Evolutionary conservation across 2,797 vertebrate genomes (phyloP).

Genomic region (Chanos chanos): DNA sequence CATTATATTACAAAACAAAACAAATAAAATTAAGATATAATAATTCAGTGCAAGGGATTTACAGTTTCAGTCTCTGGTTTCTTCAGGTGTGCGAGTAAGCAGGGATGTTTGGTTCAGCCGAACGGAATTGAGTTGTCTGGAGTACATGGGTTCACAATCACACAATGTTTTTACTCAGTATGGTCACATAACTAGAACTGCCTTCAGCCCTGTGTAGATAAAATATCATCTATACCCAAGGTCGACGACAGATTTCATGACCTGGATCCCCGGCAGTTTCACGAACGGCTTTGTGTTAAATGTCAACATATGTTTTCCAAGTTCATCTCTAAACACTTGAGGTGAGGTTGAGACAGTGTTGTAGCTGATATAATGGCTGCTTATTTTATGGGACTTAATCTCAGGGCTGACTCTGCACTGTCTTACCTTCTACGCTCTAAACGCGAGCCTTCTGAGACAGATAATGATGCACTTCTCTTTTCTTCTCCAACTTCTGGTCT

Average conservation of each 20-base stretch:
- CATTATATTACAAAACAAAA: too few relatives aligned
- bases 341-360: not conserved
- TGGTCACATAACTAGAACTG: not conserved
- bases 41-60: too few relatives aligned
- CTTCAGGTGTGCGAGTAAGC: too few relatives aligned
- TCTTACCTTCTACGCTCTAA: not conserved
- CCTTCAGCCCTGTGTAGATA: not conserved
- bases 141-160: not conserved
- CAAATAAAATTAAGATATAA: too few relatives aligned
- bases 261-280: not conserved
- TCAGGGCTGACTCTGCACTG: not conserved
- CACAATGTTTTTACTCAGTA: not conserved
- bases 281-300: conserved; percentile 28
- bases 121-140: not conserved
- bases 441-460: not conserved
- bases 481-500: too few relatives aligned
- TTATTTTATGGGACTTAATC: not conserved
- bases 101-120: too few relatives aligned
- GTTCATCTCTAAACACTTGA: too few relatives aligned
- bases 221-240: conserved; percentile 17
- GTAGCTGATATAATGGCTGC: not conserved
- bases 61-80: too few relatives aligned
- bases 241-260: not conserved
- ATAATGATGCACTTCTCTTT: too few relatives aligned
- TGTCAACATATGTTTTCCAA: conserved; percentile 32